Percentiles rank a stretch among this genome's conserved stretches.
Conservation (phyloP, 2,797 vertebrate genomes). For the Alcedo quadribrachys region DNA sequence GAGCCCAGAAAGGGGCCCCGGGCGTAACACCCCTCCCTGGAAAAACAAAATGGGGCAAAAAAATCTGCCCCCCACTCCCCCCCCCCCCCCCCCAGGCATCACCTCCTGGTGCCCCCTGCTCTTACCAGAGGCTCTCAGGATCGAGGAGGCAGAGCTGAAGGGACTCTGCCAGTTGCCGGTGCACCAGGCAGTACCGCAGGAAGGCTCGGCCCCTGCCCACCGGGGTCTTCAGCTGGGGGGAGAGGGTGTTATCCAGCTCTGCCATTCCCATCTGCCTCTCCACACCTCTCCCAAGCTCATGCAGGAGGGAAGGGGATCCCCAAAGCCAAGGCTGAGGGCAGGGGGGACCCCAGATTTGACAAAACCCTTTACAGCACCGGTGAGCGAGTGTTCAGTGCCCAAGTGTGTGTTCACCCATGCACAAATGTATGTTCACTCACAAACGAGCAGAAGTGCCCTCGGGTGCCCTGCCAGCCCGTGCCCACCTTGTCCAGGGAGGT, state of each 20-base stretch:
- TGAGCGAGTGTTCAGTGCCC: not conserved
- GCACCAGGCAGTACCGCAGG: slow-evolving; percentile 79
- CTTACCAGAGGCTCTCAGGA: slow-evolving; percentile 69
- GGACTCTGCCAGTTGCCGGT: slow-evolving; percentile 74
- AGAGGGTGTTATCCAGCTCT: not conserved
- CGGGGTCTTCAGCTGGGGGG: slow-evolving; percentile 71
- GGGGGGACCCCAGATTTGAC: not conserved
- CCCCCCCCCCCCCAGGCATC: rapidly evolving
- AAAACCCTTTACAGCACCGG: not conserved
- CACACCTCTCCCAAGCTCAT: too few relatives aligned
- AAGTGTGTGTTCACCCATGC: not conserved
- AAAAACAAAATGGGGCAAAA: too few relatives aligned
- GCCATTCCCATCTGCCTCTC: rapidly evolving
- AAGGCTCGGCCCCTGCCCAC: slow-evolving; percentile 80
- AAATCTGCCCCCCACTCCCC: too few relatives aligned
- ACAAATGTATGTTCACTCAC: too few relatives aligned
- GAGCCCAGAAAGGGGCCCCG: too few relatives aligned
- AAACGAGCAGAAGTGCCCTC: not conserved
- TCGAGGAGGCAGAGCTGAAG: slow-evolving; percentile 80
- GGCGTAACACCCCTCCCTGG: too few relatives aligned
- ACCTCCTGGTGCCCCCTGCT: not conserved
- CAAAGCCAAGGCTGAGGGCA: not conserved
- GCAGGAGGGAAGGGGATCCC: not conserved
- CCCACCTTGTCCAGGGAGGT: slow-evolving; percentile 72
- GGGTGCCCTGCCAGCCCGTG: rapidly evolving